Evolutionary conservation across 1,140 invertebrate species (phyloP).

Genomic region (Brachionus paranguensis): DNA sequence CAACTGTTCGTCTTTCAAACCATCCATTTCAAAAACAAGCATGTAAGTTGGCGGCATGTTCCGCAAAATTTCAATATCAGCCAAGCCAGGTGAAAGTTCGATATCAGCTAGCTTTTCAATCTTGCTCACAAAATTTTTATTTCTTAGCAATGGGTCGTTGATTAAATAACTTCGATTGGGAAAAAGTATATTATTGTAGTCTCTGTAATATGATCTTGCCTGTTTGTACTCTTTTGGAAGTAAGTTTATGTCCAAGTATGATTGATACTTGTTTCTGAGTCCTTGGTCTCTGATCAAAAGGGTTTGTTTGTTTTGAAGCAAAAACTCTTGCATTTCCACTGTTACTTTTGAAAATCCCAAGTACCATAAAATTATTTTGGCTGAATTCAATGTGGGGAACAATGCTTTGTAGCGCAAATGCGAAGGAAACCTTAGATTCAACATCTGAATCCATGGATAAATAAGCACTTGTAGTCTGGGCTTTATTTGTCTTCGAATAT

Average conservation of each 20-base stretch:
- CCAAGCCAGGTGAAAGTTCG: conserved; percentile 20
- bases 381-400: neutral
- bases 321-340: conserved; percentile 7
- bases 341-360: conserved; percentile 4
- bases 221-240: conserved; percentile 10
- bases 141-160: neutral
- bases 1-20: conserved; percentile 8
- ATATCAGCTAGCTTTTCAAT: neutral
- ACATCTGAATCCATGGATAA: conserved; percentile 48
- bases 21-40: conserved; percentile 20
- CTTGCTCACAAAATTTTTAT: neutral
- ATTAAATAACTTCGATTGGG: neutral
- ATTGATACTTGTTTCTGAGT: neutral
- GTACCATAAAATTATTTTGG: conserved; percentile 31
- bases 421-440: conserved; percentile 51
- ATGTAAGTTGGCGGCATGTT: conserved; percentile 18
- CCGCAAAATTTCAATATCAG: neutral
- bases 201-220: neutral
- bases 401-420: conserved; percentile 38
- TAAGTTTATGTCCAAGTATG: neutral
- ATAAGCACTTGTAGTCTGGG: conserved; percentile 47
- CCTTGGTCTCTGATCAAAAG: neutral
- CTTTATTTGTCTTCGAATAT: conserved; percentile 39
- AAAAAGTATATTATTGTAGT: neutral
- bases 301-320: neutral